Conservation (phyloP, 2,888 invertebrate species). For the Stenoptilia bipunctidactyla region DNA sequence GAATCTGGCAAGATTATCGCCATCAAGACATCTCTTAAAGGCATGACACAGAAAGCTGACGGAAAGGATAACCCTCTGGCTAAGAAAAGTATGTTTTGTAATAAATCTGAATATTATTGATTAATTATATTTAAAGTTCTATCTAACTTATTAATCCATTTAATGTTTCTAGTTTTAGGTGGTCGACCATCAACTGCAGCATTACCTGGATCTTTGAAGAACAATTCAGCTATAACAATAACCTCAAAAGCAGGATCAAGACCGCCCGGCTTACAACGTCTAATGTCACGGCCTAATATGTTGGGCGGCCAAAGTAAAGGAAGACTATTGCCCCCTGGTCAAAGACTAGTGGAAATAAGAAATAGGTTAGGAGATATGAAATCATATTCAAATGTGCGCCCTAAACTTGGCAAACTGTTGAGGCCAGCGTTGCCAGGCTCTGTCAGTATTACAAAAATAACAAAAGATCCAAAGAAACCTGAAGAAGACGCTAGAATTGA, state of each 20-base stretch:
- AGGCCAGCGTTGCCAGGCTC: constrained; percentile 50
- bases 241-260: constrained; percentile 60
- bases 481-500: constrained; percentile 31
- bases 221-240: constrained; percentile 73
- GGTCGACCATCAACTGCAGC: constrained; percentile 40
- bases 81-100: constrained; percentile 46
- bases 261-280: constrained; percentile 39
- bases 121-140: neutral
- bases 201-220: constrained; percentile 67
- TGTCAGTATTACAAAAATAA: constrained; percentile 56
- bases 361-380: constrained; percentile 45
- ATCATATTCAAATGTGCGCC: constrained; percentile 38
- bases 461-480: constrained; percentile 36
- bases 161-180: constrained; percentile 41
- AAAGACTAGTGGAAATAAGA: constrained; percentile 52
- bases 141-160: too few relatives aligned
- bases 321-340: constrained; percentile 46
- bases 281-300: constrained; percentile 40
- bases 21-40: constrained; percentile 83
- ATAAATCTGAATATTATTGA: neutral
- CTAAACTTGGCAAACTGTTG: constrained; percentile 37
- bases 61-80: constrained; percentile 48
- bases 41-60: constrained; percentile 54
- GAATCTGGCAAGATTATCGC: constrained; percentile 96
- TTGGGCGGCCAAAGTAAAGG: constrained; percentile 42